Percentiles rank a stretch among this genome's conserved stretches.
phyloP scores from a whole-genome alignment of 2,113 vertebrate species.

The Alectura lathami region DNA sequence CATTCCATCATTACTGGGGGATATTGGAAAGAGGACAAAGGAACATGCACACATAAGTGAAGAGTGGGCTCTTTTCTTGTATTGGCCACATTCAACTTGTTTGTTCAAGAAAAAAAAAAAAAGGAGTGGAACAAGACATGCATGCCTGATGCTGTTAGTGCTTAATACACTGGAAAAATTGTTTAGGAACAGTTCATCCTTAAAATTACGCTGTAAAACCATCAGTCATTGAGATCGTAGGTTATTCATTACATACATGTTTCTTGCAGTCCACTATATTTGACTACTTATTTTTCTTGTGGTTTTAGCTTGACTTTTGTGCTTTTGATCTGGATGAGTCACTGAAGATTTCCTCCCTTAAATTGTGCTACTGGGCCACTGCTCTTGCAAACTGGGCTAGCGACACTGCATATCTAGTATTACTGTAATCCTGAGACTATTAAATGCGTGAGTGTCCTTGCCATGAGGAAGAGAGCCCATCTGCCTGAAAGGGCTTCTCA shows the following conservation, averaged over 20 bases:
- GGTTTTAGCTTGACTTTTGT: neutral
- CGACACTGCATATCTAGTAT: neutral
- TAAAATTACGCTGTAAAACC: slow-evolving; percentile 49
- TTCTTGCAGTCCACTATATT: neutral
- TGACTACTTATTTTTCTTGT: neutral
- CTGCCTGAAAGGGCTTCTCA: neutral
- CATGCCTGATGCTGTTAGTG: slow-evolving; percentile 70
- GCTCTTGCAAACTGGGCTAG: neutral
- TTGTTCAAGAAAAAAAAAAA: slow-evolving; percentile 43
- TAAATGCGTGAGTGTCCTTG: neutral
- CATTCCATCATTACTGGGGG: slow-evolving; percentile 56
- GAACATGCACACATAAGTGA: slow-evolving; percentile 31
- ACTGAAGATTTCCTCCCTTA: neutral
- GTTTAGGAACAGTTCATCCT: slow-evolving; percentile 61
- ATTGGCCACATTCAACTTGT: slow-evolving; percentile 66
- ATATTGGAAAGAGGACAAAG: slow-evolving; percentile 68
- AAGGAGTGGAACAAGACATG: slow-evolving; percentile 58
- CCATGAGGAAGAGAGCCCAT: neutral
- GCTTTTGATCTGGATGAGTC: neutral
- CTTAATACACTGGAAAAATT: slow-evolving; percentile 69
- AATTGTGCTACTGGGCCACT: neutral
- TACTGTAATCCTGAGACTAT: neutral
- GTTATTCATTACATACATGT: neutral
- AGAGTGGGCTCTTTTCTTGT: slow-evolving; percentile 63
- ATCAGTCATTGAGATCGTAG: slow-evolving; percentile 4